These are phyloP conservation scores for Taenaris catops DNA, from an alignment of 2,888 invertebrate genomes.

Conservation along the genomic window DNA sequence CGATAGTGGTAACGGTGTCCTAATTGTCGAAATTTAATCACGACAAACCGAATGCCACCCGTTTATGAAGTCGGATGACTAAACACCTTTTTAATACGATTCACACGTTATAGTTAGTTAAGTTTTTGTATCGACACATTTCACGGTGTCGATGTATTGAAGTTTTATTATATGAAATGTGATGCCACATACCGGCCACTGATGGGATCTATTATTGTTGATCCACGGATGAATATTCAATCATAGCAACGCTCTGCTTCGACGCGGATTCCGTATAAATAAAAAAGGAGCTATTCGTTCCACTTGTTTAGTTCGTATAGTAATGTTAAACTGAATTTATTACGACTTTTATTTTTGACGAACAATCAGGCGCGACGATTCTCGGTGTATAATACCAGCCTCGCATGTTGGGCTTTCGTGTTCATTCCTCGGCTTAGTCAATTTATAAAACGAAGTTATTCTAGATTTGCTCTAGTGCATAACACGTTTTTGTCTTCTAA, in stretches of 20 bases:
- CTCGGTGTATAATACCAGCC: conserved; percentile 12
- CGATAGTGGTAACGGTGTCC: conserved; percentile 64
- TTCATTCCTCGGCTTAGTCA: no score
- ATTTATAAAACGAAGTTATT: no score
- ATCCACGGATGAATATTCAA: conserved; percentile 78
- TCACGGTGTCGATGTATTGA: conserved; percentile 77
- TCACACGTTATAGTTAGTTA: conserved; percentile 79
- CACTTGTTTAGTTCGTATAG: conserved; percentile 35
- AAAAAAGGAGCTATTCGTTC: conserved; percentile 49
- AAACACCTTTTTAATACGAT: conserved; percentile 79
- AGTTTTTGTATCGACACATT: conserved; percentile 77
- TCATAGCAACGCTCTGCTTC: conserved; percentile 65
- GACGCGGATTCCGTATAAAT: conserved; percentile 43
- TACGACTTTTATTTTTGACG: no score
- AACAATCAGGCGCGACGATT: conserved; percentile 11
- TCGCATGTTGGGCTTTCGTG: no score
- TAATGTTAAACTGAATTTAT: conserved; percentile 20
- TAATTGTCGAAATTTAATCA: conserved; percentile 78
- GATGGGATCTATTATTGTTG: conserved; percentile 77
- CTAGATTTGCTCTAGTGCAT: no score
- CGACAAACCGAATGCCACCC: conserved; percentile 76
- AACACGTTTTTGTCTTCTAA: no score
- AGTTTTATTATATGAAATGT: conserved; percentile 77
- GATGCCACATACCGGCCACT: conserved; percentile 72
- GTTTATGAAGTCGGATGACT: conserved; percentile 78